phyloP scores from a whole-genome alignment of 2,888 invertebrate genomes.

The Epistrophella euchroma region DNA sequence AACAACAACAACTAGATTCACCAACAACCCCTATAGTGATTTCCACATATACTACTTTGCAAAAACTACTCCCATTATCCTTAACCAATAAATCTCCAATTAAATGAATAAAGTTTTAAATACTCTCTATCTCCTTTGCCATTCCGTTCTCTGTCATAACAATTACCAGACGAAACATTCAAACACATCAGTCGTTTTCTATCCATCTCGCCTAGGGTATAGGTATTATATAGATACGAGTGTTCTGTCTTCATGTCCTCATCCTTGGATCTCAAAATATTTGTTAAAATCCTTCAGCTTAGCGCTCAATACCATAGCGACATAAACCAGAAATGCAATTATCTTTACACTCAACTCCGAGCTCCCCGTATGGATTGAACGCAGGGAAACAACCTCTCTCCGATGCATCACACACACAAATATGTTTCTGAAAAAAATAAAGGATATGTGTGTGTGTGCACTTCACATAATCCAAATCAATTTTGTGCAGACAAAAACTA shows the following conservation, averaged over 20 bases:
- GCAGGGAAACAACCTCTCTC: slow-evolving; percentile 30
- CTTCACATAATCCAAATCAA: slow-evolving; percentile 74
- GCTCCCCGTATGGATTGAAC: slow-evolving; percentile 6
- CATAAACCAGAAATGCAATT: slow-evolving; percentile 76
- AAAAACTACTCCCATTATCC: slow-evolving; percentile 58
- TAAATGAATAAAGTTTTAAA: slow-evolving; percentile 73
- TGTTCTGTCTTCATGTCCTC: slow-evolving; percentile 35
- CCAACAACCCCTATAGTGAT: not conserved
- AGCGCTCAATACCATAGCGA: slow-evolving; percentile 71
- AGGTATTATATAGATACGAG: no score
- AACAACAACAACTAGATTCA: not conserved
- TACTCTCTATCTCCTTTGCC: slow-evolving; percentile 45
- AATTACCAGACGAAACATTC: slow-evolving; percentile 72
- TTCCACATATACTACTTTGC: not conserved
- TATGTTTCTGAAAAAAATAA: not conserved
- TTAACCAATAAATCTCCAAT: slow-evolving; percentile 70
- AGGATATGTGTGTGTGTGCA: slow-evolving; percentile 4
- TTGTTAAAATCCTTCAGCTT: slow-evolving; percentile 74
- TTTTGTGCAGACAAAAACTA: slow-evolving; percentile 72
- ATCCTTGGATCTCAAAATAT: slow-evolving; percentile 45
- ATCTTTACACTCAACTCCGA: slow-evolving; percentile 67
- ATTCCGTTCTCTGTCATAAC: slow-evolving; percentile 66
- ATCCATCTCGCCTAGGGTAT: slow-evolving; percentile 13
- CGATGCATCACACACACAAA: slow-evolving; percentile 6
- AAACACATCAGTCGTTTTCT: slow-evolving; percentile 64